Conservation (phyloP, 2,888 invertebrate genomes). For the Horisme vitalbata region DNA sequence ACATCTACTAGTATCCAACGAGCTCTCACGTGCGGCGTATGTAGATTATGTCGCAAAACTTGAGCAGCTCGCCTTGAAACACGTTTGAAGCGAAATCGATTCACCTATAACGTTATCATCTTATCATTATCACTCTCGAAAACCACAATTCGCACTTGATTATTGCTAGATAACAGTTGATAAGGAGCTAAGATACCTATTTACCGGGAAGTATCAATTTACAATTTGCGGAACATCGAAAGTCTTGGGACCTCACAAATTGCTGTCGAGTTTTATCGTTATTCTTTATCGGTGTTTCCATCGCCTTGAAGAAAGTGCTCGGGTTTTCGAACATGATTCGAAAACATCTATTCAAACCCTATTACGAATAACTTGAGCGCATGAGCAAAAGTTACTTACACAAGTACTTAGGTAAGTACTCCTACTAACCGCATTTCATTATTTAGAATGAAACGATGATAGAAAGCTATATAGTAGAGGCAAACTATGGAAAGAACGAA, state of each 20-base stretch:
- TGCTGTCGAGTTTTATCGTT: conserved; percentile 22
- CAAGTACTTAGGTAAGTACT: too few species aligned
- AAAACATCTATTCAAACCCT: conserved; percentile 10
- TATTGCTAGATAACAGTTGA: conserved; percentile 16
- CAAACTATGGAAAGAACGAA: too few species aligned
- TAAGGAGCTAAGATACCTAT: conserved; percentile 10
- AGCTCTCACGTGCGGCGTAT: conserved; percentile 1
- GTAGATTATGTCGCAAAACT: conserved; percentile 19
- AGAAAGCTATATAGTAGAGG: too few species aligned
- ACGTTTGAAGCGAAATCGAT: conserved; percentile 17
- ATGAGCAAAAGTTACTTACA: too few species aligned
- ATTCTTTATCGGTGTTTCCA: conserved; percentile 15
- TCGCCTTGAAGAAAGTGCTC: conserved; percentile 11
- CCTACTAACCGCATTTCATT: too few species aligned
- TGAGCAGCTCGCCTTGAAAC: conserved; percentile 22
- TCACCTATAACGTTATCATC: conserved; percentile 10
- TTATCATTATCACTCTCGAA: too few species aligned
- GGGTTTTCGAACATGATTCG: conserved; percentile 8
- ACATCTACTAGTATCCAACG: not conserved
- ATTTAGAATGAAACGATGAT: too few species aligned
- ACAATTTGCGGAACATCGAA: conserved; percentile 21
- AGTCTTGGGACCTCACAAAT: conserved; percentile 21
- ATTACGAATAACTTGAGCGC: too few species aligned
- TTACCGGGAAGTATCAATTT: conserved; percentile 22
- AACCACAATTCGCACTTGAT: conserved; percentile 15